A percentile compares a stretch with the other conserved stretches of the same genome.
Conservation (phyloP, 2,113 vertebrate species). For the Danionella cerebrum region DNA sequence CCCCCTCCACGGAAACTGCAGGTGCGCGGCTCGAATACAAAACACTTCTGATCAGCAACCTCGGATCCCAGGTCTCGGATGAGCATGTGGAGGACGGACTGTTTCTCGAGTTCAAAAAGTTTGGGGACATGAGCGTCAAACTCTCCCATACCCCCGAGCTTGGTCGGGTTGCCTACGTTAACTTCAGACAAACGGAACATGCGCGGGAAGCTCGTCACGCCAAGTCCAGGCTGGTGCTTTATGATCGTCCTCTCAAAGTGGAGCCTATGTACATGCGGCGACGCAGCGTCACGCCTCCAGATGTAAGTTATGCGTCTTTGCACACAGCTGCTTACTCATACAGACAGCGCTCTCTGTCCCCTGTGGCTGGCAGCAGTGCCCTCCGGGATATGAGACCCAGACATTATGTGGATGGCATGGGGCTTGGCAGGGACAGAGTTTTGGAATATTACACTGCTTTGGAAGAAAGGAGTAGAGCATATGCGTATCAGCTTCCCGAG, state of each 20-base stretch:
- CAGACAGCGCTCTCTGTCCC: conserved; percentile 83
- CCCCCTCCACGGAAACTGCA: conserved; percentile 47
- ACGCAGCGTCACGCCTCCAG: conserved; percentile 71
- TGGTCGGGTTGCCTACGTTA: conserved; percentile 90
- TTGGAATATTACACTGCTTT: conserved; percentile 87
- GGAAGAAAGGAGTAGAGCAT: conserved; percentile 83
- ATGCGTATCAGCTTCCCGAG: conserved; percentile 75
- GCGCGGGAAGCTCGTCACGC: conserved; percentile 90
- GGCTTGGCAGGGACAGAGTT: conserved; percentile 73
- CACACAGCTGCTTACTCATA: conserved; percentile 72
- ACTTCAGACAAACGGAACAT: conserved; percentile 88
- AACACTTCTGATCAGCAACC: conserved; percentile 88
- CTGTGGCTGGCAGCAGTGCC: conserved; percentile 67
- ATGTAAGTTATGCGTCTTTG: conserved; percentile 74
- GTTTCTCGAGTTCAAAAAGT: conserved; percentile 95
- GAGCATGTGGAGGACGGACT: conserved; percentile 92
- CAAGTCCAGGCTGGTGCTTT: conserved; percentile 80
- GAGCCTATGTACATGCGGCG: conserved; percentile 84
- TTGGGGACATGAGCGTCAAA: conserved; percentile 91
- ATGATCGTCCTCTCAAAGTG: conserved; percentile 85
- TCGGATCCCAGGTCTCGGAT: conserved; percentile 86
- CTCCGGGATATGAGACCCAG: conserved; percentile 74
- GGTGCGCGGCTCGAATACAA: conserved; percentile 77
- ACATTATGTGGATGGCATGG: conserved; percentile 76
- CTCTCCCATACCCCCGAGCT: conserved; percentile 91